Conservation (phyloP, 92 coral and sea anemone species). For the Actinernus sp. region DNA sequence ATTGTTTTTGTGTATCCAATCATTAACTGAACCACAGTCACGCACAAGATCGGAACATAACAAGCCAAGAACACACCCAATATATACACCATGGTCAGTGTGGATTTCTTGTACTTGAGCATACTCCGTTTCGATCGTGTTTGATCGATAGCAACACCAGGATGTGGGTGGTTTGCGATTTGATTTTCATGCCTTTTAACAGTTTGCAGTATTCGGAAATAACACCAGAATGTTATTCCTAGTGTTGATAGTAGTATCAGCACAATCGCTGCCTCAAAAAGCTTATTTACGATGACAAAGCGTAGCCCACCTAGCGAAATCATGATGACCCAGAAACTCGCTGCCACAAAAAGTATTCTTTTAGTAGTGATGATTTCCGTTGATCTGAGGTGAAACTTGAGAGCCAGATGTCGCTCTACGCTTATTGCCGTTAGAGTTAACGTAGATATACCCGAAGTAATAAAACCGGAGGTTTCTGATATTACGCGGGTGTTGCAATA, state of each 20-base stretch:
- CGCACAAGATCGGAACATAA: conserved; percentile 58
- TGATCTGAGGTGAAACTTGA: conserved; percentile 11
- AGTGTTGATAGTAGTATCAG: conserved; percentile 14
- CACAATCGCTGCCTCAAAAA: conserved; percentile 33
- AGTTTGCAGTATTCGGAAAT: conserved; percentile 42
- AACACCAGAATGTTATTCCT: conserved; percentile 39
- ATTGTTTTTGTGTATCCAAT: conserved; percentile 44
- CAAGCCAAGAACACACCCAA: conserved; percentile 61
- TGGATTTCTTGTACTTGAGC: conserved; percentile 54
- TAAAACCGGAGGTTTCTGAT: conserved; percentile 12
- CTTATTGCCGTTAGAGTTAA: conserved; percentile 26
- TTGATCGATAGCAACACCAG: too few relatives aligned
- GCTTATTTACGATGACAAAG: conserved; percentile 31
- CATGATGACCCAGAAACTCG: conserved; percentile 12
- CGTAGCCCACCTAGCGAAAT: conserved; percentile 19
- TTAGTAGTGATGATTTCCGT: conserved; percentile 6
- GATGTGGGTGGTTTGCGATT: conserved; percentile 23
- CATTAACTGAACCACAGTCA: conserved; percentile 21
- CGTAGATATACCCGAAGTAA: conserved; percentile 22
- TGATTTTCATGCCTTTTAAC: conserved; percentile 64
- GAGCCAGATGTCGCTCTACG: conserved; percentile 18
- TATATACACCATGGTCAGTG: conserved; percentile 65
- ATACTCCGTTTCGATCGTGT: too few relatives aligned
- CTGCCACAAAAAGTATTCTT: neutral
- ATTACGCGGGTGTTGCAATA: conserved; percentile 42